phyloP scores from a whole-genome alignment of 2,888 invertebrate genomes.

The Melieria omissa region DNA sequence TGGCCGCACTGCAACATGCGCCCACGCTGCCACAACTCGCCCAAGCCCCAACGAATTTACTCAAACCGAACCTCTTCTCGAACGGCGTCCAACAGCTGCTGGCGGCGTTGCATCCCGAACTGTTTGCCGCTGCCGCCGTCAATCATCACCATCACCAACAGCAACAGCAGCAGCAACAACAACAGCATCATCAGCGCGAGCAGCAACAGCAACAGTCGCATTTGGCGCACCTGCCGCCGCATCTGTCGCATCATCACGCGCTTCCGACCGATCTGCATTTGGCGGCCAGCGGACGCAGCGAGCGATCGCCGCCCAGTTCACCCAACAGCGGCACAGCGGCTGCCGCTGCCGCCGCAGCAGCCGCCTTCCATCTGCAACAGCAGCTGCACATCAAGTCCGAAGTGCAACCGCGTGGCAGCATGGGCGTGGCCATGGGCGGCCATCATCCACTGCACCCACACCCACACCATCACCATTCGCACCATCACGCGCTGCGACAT shows the following conservation, averaged over 20 bases:
- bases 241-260: slow-evolving; percentile 44
- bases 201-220: slow-evolving; percentile 36
- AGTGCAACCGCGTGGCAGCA: slow-evolving; percentile 57
- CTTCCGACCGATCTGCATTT: slow-evolving; percentile 51
- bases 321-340: slow-evolving; percentile 52
- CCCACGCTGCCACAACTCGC: slow-evolving; percentile 62
- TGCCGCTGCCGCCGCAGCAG: slow-evolving; percentile 56
- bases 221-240: slow-evolving; percentile 45
- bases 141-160: slow-evolving; percentile 71
- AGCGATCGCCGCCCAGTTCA: slow-evolving; percentile 55
- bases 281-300: slow-evolving; percentile 45
- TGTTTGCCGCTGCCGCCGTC: slow-evolving; percentile 67
- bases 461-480: slow-evolving; percentile 47
- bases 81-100: slow-evolving; percentile 81
- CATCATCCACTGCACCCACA: slow-evolving; percentile 51
- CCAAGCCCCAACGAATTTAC: slow-evolving; percentile 73
- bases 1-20: slow-evolving; percentile 59
- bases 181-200: slow-evolving; percentile 43
- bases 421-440: slow-evolving; percentile 42
- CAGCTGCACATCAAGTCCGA: slow-evolving; percentile 62
- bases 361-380: slow-evolving; percentile 61
- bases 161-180: slow-evolving; percentile 70
- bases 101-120: slow-evolving; percentile 79
- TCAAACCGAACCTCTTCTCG: slow-evolving; percentile 81
- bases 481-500: slow-evolving; percentile 52